Evolutionary conservation across 1,140 invertebrate genomes (phyloP).

Genomic region (Araneus ventricosus): DNA sequence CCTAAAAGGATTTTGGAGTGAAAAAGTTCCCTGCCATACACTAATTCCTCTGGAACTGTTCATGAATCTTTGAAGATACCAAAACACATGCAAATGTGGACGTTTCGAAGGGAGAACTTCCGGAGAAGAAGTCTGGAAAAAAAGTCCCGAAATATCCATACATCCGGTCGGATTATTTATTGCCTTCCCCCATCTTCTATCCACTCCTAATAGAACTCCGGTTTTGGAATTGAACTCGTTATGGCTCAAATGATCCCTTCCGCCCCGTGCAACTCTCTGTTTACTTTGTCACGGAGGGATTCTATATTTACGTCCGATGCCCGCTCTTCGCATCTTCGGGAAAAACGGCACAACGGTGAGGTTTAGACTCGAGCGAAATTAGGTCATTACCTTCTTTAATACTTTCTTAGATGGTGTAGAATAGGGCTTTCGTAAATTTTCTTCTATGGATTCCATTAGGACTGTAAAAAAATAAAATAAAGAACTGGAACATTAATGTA

Average conservation of each 20-base stretch:
- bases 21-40: background rate
- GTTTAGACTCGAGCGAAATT: no score
- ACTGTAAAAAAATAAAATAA: no score
- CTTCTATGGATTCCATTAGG: no score
- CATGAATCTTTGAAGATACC: background rate
- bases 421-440: no score
- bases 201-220: background rate
- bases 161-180: constrained; percentile 11
- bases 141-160: background rate
- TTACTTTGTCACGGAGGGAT: background rate
- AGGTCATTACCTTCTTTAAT: no score
- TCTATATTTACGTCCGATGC: background rate
- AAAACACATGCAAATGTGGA: background rate
- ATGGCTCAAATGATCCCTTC: background rate
- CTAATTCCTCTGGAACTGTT: background rate
- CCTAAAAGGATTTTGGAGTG: background rate
- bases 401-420: no score
- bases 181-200: background rate
- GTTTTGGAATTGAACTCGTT: constrained; percentile 22
- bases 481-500: no score
- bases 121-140: background rate
- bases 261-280: background rate
- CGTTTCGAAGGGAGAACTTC: background rate
- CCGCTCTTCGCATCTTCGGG: background rate
- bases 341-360: no score